Evolutionary conservation across 2,888 invertebrate genomes (phyloP).

Genomic region (Creontiades dilutus): DNA sequence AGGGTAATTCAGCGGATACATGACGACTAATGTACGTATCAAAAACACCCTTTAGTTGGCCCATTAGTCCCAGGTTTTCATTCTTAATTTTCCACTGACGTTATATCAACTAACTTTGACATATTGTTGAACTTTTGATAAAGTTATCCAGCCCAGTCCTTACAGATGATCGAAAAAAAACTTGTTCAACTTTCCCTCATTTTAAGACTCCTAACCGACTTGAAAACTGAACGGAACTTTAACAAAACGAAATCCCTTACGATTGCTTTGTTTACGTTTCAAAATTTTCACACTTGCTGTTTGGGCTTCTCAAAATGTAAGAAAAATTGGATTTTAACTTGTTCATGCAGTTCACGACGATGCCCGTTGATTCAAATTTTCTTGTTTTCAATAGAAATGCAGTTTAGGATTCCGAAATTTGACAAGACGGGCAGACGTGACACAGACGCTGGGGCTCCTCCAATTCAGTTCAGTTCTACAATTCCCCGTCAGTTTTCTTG

Average conservation of each 20-base stretch:
- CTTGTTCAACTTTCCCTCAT: background rate
- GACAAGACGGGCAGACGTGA: slow-evolving; percentile 40
- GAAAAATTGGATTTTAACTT: slow-evolving; percentile 37
- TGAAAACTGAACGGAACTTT: no score
- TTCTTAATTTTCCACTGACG: no score
- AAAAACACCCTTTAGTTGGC: no score
- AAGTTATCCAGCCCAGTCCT: no score
- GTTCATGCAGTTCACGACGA: slow-evolving; percentile 26
- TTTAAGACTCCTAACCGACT: background rate
- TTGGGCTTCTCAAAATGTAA: slow-evolving; percentile 2
- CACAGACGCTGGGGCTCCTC: slow-evolving; percentile 28
- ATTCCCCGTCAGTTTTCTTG: slow-evolving; percentile 39
- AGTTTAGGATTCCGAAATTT: slow-evolving; percentile 42
- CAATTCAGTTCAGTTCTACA: slow-evolving; percentile 22
- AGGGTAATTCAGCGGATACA: no score
- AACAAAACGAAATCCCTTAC: background rate
- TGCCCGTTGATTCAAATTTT: slow-evolving; percentile 34
- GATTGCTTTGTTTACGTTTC: background rate
- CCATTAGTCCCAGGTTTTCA: no score
- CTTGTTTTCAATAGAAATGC: slow-evolving; percentile 42
- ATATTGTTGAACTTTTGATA: no score
- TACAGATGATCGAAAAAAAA: no score
- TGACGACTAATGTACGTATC: no score
- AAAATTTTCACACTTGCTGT: background rate
- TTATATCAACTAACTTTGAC: no score